Evolutionary conservation across 1,140 invertebrate species (phyloP).

Genomic region (Megalopta genalis): DNA sequence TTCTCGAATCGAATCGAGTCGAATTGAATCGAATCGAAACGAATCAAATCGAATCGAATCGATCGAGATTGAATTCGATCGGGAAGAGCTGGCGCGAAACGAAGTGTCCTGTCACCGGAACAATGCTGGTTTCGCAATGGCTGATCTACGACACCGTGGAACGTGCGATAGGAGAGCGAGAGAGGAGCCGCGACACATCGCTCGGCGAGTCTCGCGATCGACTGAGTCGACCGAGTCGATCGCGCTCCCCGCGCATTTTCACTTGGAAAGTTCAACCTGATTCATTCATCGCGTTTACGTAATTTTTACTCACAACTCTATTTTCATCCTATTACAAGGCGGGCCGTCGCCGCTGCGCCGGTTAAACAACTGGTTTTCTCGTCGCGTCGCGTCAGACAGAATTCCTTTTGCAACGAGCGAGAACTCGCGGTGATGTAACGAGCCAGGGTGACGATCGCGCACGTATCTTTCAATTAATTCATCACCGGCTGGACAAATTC

Average conservation of each 20-base stretch:
- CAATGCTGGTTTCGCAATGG: conserved; percentile 9
- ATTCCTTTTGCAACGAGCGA: conserved; percentile 6
- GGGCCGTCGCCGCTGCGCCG: neutral
- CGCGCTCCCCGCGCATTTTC: conserved; percentile 21
- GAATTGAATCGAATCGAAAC: too few relatives aligned
- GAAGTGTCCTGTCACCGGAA: neutral
- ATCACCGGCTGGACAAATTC: neutral
- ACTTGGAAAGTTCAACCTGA: conserved; percentile 47
- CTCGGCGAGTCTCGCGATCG: conserved; percentile 6
- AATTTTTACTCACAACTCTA: conserved; percentile 54
- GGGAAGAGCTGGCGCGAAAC: too few relatives aligned
- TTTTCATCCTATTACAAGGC: conserved; percentile 46
- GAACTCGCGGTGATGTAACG: conserved; percentile 19
- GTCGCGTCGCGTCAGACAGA: neutral
- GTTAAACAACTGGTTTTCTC: conserved; percentile 29
- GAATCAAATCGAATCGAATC: too few relatives aligned
- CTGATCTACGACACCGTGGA: conserved; percentile 14
- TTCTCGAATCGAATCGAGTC: too few relatives aligned
- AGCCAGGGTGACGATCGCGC: conserved; percentile 6
- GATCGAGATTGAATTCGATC: too few relatives aligned
- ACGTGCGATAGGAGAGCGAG: neutral
- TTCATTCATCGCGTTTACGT: conserved; percentile 45
- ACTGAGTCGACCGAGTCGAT: conserved; percentile 12
- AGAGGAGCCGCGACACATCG: neutral
- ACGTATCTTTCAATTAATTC: neutral